phyloP scores from a whole-genome alignment of 2,888 invertebrate species.

The Clostera curtula region DNA sequence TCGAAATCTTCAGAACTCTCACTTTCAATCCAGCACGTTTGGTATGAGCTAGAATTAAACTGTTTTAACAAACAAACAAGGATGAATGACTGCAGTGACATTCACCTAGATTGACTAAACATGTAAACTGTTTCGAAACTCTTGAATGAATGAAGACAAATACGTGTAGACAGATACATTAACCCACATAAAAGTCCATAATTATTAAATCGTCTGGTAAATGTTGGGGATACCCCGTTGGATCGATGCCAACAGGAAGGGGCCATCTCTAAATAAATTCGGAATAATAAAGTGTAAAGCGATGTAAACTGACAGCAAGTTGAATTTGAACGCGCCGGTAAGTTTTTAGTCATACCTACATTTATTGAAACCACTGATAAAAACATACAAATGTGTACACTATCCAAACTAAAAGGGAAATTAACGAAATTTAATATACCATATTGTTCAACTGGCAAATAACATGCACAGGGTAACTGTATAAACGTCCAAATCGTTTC shows the following conservation, averaged over 20 bases:
- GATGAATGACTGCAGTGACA: constrained; percentile 40
- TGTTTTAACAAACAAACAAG: constrained; percentile 40
- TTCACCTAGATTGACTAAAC: constrained; percentile 38
- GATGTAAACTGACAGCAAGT: constrained; percentile 32
- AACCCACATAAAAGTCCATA: constrained; percentile 54
- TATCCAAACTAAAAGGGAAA: no score
- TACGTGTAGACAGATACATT: constrained; percentile 40
- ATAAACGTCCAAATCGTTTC: no score
- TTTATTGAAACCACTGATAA: background rate
- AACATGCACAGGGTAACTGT: no score
- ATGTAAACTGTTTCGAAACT: constrained; percentile 24
- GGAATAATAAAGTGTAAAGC: constrained; percentile 49
- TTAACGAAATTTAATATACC: no score
- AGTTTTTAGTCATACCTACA: constrained; percentile 5
- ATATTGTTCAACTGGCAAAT: no score
- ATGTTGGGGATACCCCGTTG: constrained; percentile 68
- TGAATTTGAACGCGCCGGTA: constrained; percentile 24
- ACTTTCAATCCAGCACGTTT: constrained; percentile 59
- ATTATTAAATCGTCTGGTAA: constrained; percentile 68
- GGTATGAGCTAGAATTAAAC: constrained; percentile 41
- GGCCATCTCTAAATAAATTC: constrained; percentile 62
- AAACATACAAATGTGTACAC: no score
- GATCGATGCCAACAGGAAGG: constrained; percentile 65
- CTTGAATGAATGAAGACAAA: constrained; percentile 33
- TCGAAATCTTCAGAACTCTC: constrained; percentile 62